Conservation (phyloP, 2,113 vertebrate genomes). For the Camelus dromedarius region DNA sequence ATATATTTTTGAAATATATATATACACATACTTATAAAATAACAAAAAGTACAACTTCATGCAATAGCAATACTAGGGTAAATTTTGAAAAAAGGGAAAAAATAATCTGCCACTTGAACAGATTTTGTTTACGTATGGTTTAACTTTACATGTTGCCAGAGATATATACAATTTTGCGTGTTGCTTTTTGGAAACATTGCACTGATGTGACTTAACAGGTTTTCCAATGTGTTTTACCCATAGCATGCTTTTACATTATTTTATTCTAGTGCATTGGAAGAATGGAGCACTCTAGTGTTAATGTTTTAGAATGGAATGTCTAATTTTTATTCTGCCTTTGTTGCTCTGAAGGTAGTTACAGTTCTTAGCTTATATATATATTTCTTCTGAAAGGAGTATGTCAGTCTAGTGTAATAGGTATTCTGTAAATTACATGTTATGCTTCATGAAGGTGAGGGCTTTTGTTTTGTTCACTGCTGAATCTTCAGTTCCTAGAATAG, state of each 20-base stretch:
- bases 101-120: background rate
- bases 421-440: slow-evolving; percentile 38
- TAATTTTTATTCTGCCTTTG: slow-evolving; percentile 21
- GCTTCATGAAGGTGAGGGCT: background rate
- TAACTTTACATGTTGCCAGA: background rate
- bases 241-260: background rate
- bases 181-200: background rate
- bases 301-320: background rate
- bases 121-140: background rate
- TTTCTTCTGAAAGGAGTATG: background rate
- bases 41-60: background rate
- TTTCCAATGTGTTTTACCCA: background rate
- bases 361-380: background rate
- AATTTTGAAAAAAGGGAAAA: background rate
- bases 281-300: background rate
- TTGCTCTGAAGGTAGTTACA: background rate
- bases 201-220: background rate
- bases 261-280: background rate
- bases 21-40: background rate
- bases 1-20: background rate
- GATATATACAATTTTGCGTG: background rate
- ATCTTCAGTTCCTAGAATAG: background rate
- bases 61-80: background rate
- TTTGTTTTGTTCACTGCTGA: slow-evolving; percentile 25
- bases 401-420: background rate